Evolutionary conservation across 1,140 invertebrate species (phyloP), one percentile per base, ranked within the genome.

Genomic region (Agrilus planipennis): DNA sequence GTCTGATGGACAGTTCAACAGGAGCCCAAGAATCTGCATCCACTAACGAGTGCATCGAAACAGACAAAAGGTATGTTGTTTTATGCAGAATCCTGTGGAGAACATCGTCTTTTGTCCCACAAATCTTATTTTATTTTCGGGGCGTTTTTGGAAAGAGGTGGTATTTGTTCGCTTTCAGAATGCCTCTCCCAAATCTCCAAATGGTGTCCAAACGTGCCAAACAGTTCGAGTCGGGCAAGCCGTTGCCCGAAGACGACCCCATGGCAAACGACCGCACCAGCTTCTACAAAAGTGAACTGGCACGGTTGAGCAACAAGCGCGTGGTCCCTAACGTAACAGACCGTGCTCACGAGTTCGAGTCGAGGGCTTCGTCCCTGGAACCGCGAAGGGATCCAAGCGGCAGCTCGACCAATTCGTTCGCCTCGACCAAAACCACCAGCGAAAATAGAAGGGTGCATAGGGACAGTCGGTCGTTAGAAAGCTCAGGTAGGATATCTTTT

Each of bases 251-350:
- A 22, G 69, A 70, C 17, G 71, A 69, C 57, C 73, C 60, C 51
- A 68, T 62, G 2, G 53, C 69, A 4, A 70, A 70, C 23, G 68
- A 76, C 46, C 67, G 79, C 27, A 83, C 77, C 2, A 74, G 73
- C 48, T 68, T 80, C 16, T 81, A 81, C 39, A 71, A 74, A 44
- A 83, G 79, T 54, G 83, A 85, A 57, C 60, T 85, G 39, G 76
- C 81, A 4, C 62, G 81, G 20, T 56, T 87, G 27, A 74, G 73
- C 27, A 71, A 73, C 39, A 81, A 81, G 49, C 67, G 71, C 18
- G 75, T 77, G 18, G 77, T 78, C 36, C 78, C 79, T 4, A 84
- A 81, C 53, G 82, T 86, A 1, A 79, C 78, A 14, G 70, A 80
- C 21, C 62, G 82, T 10, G 72, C 79, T 40, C 71, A 77, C 46